A percentile compares a stretch with the other conserved stretches of the same genome.
These are phyloP conservation scores for Hydra vulgaris DNA, from an alignment of 30 jellyfish, hydroid and myxozoan genomes.

Conservation along the genomic window DNA sequence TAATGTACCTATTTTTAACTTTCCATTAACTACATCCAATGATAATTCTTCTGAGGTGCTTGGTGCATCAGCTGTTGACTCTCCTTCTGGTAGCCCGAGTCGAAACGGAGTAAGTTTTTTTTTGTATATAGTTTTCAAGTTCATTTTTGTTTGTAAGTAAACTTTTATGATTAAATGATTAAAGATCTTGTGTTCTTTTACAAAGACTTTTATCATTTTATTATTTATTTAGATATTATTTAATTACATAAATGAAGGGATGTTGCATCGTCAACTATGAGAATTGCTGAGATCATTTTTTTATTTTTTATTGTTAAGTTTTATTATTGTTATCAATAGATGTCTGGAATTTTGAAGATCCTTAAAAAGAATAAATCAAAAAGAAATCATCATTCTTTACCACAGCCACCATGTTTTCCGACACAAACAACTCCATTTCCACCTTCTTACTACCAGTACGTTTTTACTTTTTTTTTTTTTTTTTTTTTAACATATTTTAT, in stretches of 20 bases:
- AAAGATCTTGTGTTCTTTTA: no score
- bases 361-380: constrained; percentile 24
- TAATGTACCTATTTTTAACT: neutral
- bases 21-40: constrained; percentile 1
- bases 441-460: constrained; percentile 42
- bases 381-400: constrained; percentile 14
- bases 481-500: no score
- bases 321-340: constrained; percentile 2
- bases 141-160: no score
- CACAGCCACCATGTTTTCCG: constrained; percentile 19
- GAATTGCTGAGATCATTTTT: no score
- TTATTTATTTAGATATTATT: no score
- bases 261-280: no score
- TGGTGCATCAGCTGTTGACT: neutral
- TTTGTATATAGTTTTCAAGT: neutral
- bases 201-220: no score
- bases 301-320: no score
- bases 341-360: constrained; percentile 25
- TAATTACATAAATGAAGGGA: no score
- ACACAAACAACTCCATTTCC: constrained; percentile 26
- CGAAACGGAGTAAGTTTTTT: neutral
- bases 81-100: neutral
- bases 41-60: neutral
- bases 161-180: no score
- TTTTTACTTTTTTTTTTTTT: neutral